These are phyloP conservation scores for Chelmon rostratus DNA, from an alignment of 2,797 vertebrate genomes.

Conservation along the genomic window DNA sequence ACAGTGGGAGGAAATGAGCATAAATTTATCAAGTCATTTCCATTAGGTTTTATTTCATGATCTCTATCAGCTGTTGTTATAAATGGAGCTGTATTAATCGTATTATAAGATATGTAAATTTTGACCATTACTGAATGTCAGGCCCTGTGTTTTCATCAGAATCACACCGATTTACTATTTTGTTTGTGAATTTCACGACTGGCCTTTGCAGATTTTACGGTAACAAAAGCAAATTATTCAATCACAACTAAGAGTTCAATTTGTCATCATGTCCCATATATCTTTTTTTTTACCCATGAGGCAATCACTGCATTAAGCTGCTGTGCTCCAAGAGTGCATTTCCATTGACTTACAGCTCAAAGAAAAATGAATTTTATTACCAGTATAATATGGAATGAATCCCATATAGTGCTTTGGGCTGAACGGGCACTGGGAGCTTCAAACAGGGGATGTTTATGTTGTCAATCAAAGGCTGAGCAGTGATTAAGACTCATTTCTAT, in stretches of 20 bases:
- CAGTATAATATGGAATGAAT: constrained; percentile 47
- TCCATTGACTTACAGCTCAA: constrained; percentile 22
- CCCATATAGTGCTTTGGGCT: constrained; percentile 45
- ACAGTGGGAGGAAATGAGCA: constrained; percentile 61
- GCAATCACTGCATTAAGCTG: constrained; percentile 4
- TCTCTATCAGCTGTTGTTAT: constrained; percentile 56
- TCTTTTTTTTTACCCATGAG: neutral
- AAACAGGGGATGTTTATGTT: constrained; percentile 83
- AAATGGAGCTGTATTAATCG: constrained; percentile 55
- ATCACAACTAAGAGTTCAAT: neutral
- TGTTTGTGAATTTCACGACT: constrained; percentile 28
- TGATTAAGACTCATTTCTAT: constrained; percentile 87
- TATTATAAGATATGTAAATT: constrained; percentile 81
- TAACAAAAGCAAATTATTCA: constrained; percentile 33
- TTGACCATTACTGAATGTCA: constrained; percentile 85
- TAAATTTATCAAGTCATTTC: constrained; percentile 63
- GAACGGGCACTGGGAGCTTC: constrained; percentile 63
- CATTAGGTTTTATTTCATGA: constrained; percentile 63
- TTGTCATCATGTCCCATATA: neutral
- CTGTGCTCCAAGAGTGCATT: constrained; percentile 8
- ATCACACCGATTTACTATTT: constrained; percentile 40
- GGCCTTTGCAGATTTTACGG: constrained; percentile 33
- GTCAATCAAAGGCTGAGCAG: constrained; percentile 85
- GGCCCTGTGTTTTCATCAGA: constrained; percentile 55
- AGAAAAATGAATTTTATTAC: constrained; percentile 46